Percentiles rank a stretch among this genome's conserved stretches.
These are phyloP conservation scores for Nomada lathburiana DNA, from an alignment of 2,888 invertebrate genomes.

Conservation along the genomic window DNA sequence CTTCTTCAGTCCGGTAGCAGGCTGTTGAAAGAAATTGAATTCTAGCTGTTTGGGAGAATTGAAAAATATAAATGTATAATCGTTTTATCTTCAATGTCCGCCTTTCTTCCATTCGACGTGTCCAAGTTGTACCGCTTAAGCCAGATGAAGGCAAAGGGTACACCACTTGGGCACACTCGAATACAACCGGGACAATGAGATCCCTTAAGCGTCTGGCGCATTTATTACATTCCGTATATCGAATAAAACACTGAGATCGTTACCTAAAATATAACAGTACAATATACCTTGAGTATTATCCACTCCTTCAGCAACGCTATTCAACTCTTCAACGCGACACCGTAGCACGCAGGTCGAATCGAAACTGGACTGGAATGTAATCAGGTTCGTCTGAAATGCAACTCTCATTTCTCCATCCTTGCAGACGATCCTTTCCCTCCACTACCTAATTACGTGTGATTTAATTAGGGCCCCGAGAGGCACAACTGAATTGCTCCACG, in stretches of 20 bases:
- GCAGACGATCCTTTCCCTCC: constrained; percentile 7
- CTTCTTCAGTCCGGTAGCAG: constrained; percentile 27
- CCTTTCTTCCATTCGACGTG: constrained; percentile 33
- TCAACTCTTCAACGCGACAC: constrained; percentile 64
- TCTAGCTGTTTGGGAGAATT: not conserved
- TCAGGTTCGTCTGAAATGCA: constrained; percentile 34
- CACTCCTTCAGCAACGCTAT: constrained; percentile 68
- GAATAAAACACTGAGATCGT: constrained; percentile 78
- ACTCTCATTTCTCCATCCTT: constrained; percentile 4
- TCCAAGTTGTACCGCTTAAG: constrained; percentile 10
- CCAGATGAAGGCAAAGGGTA: too few relatives aligned
- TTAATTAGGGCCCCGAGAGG: constrained; percentile 44
- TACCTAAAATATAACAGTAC: constrained; percentile 78
- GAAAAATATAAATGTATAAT: constrained; percentile 56
- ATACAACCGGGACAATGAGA: constrained; percentile 55
- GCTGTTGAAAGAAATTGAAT: constrained; percentile 13
- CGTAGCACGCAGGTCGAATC: constrained; percentile 39
- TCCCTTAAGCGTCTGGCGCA: constrained; percentile 53
- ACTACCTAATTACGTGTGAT: constrained; percentile 44
- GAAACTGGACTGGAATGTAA: constrained; percentile 62
- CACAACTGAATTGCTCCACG: constrained; percentile 12
- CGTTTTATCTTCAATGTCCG: constrained; percentile 20
- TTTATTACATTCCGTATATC: constrained; percentile 46
- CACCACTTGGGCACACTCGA: constrained; percentile 41
- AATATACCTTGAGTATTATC: constrained; percentile 76